phyloP scores from a whole-genome alignment of 1,140 invertebrate genomes.

The Tyrophagus putrescentiae region DNA sequence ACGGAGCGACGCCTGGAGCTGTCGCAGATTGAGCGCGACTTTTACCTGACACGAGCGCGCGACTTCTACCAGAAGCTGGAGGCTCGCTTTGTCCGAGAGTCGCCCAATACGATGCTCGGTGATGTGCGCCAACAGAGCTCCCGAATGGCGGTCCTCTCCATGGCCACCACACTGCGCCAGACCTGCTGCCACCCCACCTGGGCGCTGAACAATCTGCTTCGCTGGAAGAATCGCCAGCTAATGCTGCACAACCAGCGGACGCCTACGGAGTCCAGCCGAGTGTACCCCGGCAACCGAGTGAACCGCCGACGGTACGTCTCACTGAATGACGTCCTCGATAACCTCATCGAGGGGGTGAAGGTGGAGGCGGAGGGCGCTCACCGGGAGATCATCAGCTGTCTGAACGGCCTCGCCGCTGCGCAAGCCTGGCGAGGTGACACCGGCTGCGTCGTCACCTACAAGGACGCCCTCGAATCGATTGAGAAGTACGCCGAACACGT shows the following conservation, averaged over 20 bases:
- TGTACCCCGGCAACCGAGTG: conserved; percentile 42
- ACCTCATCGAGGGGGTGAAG: conserved; percentile 48
- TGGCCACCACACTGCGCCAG: not conserved
- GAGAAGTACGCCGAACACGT: conserved; percentile 40
- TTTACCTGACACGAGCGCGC: conserved; percentile 42
- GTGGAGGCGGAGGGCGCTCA: conserved; percentile 49
- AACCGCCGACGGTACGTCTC: conserved; percentile 41
- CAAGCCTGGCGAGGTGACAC: conserved; percentile 33
- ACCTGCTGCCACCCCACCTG: not conserved
- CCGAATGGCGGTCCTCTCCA: conserved; percentile 10
- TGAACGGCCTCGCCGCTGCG: conserved; percentile 49
- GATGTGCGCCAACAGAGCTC: conserved; percentile 35
- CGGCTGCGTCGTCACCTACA: conserved; percentile 47
- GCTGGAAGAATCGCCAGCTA: conserved; percentile 38
- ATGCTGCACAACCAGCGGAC: conserved; percentile 50
- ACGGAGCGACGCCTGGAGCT: conserved; percentile 40
- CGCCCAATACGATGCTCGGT: conserved; percentile 35
- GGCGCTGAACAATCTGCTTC: not conserved
- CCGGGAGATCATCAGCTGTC: conserved; percentile 43
- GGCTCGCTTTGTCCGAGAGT: conserved; percentile 31
- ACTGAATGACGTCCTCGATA: conserved; percentile 50
- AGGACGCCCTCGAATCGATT: conserved; percentile 42
- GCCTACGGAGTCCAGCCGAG: conserved; percentile 42
- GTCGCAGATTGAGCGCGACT: conserved; percentile 45
- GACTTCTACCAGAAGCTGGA: conserved; percentile 35